Evolutionary conservation across 1,140 invertebrate species (phyloP), one percentile per base, ranked within the genome.

Genomic region (Wasmannia auropunctata): DNA sequence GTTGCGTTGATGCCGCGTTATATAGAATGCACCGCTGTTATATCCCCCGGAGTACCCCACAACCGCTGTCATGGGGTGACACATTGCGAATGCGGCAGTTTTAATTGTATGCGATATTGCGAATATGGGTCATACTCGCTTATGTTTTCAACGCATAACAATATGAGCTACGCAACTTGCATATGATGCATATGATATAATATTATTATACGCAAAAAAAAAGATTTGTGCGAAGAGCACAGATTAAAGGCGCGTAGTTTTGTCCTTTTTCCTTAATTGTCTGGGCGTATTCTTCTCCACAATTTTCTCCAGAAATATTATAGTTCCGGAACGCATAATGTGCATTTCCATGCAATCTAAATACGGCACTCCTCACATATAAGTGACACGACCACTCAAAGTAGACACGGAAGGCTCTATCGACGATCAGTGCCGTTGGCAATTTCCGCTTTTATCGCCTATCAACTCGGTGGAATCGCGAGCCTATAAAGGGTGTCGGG

Each of bases 401-500:
- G 56, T 63, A 81, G 63, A 56, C 14, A 40, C 37, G 54, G 58
- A 37, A 54, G 67, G 37, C 54, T 83, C 72, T 87, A 87, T 89
- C 88, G 85, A 56, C 65, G 72, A 89, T 89, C 74, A 75, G 16
- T 81, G 72, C 31, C 58, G 60, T 86, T 51, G 86, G 63, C 85
- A 86, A 84, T 89, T 89, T 79, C 79, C 51, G 51, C 54, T 86
- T 87, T 90, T 89, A 89, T 87, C 79, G 74, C 28, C 85, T 69
- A 80, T 90, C 79, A 89, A 90, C 51, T 72, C 25, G 28, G n/a
- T 54, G 58, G 75, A 74, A 88, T 86, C 87, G 54, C 37, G n/a
- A 10, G 40, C 37, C 43, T 85, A 40, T 28, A 40, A 69, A 25
- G 28, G 43, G 16, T n/a, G 10, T 14, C 1, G 19, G 11, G 8